These are phyloP conservation scores for Athripsodes cinereus DNA, from an alignment of 2,888 invertebrate species.

Conservation along the genomic window DNA sequence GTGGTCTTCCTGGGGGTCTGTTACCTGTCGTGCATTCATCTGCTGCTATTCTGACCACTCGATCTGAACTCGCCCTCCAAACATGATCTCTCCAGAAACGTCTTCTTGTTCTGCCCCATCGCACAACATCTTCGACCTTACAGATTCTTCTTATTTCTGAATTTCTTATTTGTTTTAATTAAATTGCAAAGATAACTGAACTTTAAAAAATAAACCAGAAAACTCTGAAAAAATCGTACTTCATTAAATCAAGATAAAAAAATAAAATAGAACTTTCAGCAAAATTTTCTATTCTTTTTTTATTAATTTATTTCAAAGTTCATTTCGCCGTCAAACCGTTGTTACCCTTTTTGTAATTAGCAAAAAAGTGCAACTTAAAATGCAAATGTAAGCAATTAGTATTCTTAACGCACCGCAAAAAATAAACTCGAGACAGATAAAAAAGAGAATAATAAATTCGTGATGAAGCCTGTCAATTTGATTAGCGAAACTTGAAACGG, in stretches of 20 bases:
- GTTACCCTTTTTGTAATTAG: conserved; percentile 20
- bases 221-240: too few species aligned
- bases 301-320: neutral
- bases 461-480: conserved; percentile 22
- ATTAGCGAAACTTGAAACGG: conserved; percentile 21
- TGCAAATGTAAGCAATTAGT: conserved; percentile 28
- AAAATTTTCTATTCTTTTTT: neutral
- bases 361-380: conserved; percentile 27
- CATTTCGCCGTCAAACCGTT: neutral
- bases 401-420: conserved; percentile 18
- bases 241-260: neutral
- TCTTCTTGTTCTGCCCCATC: too few species aligned
- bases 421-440: conserved; percentile 9
- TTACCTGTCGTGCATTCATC: too few species aligned
- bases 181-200: too few species aligned
- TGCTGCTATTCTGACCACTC: too few species aligned
- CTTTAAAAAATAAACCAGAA: too few species aligned
- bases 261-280: neutral
- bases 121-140: too few species aligned
- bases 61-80: too few species aligned
- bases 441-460: conserved; percentile 16
- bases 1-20: too few species aligned
- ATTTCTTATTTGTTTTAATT: too few species aligned
- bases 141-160: too few species aligned
- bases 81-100: too few species aligned